Evolutionary conservation across 1,140 invertebrate species (phyloP).

Genomic region (Thrips palmi): DNA sequence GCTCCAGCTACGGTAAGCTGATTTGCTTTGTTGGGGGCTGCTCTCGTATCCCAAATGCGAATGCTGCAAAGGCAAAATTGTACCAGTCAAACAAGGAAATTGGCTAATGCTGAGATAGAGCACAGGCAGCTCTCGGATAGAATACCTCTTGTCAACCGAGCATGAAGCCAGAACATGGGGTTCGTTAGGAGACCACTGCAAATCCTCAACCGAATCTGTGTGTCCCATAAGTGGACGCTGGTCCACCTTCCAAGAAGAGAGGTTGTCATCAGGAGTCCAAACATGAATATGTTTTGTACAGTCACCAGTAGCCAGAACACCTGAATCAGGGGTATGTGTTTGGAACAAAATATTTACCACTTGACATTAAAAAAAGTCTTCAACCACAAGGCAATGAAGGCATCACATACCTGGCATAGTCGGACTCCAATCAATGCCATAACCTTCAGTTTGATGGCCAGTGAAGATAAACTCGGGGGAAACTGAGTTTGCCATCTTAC

Average conservation of each 20-base stretch:
- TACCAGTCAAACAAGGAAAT: not conserved
- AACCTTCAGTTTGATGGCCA: conserved; percentile 87
- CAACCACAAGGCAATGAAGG: too few species aligned
- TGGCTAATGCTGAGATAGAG: not conserved
- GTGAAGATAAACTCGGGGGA: conserved; percentile 71
- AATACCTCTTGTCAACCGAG: conserved; percentile 72
- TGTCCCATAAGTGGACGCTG: conserved; percentile 75
- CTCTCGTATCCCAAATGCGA: conserved; percentile 79
- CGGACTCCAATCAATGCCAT: conserved; percentile 82
- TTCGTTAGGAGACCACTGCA: conserved; percentile 98
- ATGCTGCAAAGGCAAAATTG: conserved; percentile 32
- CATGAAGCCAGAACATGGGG: conserved; percentile 83
- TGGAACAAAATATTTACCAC: too few species aligned
- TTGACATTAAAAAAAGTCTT: too few species aligned
- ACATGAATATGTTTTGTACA: conserved; percentile 82
- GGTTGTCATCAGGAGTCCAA: conserved; percentile 61
- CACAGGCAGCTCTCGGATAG: conserved; percentile 1
- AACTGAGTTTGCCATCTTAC: conserved; percentile 24
- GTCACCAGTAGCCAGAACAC: conserved; percentile 69
- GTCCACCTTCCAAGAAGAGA: conserved; percentile 68
- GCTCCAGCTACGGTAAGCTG: conserved; percentile 78
- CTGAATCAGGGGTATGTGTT: conserved; percentile 24
- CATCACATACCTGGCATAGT: conserved; percentile 50
- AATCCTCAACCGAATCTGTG: conserved; percentile 86
- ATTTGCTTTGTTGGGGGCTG: conserved; percentile 66